A percentile compares a stretch with the other conserved stretches of the same genome.
Conservation (phyloP, 2,797 vertebrate genomes). For the Syngnathus rostellatus region DNA sequence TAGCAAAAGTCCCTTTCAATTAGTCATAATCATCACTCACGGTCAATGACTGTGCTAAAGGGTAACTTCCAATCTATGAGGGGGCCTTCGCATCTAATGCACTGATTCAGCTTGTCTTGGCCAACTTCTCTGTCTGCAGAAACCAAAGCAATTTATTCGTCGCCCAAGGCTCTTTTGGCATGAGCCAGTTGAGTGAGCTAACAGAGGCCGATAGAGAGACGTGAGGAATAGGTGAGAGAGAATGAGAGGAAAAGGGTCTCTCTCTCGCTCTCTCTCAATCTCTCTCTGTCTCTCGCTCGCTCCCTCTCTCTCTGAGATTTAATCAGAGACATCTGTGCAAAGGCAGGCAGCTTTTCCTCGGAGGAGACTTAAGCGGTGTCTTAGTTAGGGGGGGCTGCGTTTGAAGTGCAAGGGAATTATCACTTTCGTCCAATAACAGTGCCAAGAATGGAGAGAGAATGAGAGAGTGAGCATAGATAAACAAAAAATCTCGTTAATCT, state of each 20-base stretch:
- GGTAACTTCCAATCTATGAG: conserved; percentile 96
- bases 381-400: conserved; percentile 78
- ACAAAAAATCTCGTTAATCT: conserved; percentile 65
- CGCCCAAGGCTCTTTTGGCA: conserved; percentile 96
- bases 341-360: conserved; percentile 80
- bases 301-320: conserved; percentile 78
- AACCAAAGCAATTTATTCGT: conserved; percentile 99
- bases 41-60: conserved; percentile 97
- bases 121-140: conserved; percentile 97
- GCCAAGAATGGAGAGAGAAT: conserved; percentile 45
- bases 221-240: conserved; percentile 27
- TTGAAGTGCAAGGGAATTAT: conserved; percentile 87
- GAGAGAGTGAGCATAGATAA: conserved; percentile 60
- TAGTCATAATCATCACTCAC: conserved; percentile 99
- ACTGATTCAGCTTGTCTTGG: conserved; percentile 97
- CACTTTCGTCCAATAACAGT: conserved; percentile 74
- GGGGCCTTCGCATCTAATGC: conserved; percentile 91
- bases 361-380: conserved; percentile 76
- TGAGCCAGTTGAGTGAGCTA: conserved; percentile 79
- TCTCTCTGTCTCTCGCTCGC: conserved; percentile 57
- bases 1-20: conserved; percentile 98
- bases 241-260: conserved; percentile 31
- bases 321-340: conserved; percentile 98
- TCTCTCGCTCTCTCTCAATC: conserved; percentile 52
- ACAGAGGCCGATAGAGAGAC: conserved; percentile 63